These are phyloP conservation scores for Pteropus alecto DNA, from an alignment of 2,113 vertebrate species.

Conservation along the genomic window DNA sequence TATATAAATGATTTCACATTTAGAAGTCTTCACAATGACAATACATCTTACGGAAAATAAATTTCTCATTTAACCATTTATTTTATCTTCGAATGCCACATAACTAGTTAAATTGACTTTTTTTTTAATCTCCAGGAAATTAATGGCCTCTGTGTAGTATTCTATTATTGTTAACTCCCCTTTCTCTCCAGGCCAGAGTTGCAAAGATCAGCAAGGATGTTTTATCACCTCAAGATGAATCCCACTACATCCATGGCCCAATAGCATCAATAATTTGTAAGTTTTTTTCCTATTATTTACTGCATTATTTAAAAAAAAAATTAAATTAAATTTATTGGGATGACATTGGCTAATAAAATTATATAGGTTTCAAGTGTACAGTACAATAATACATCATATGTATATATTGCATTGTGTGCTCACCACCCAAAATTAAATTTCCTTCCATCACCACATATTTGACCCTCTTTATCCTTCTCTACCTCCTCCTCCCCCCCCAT, in stretches of 20 bases:
- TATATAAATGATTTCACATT: background rate
- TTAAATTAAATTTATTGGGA: no score
- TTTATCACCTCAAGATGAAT: constrained; percentile 84
- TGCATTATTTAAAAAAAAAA: background rate
- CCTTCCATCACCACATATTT: no score
- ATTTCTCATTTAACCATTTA: background rate
- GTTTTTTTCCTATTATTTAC: constrained; percentile 58
- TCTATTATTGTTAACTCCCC: background rate
- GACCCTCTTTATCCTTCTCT: no score
- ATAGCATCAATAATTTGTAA: constrained; percentile 88
- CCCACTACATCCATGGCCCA: constrained; percentile 85
- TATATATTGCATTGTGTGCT: no score
- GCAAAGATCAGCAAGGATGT: constrained; percentile 80
- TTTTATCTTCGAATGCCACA: constrained; percentile 2
- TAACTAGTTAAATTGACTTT: background rate
- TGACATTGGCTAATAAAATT: no score
- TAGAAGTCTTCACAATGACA: background rate
- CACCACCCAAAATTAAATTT: no score
- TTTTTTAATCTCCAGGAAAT: background rate
- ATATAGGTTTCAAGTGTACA: no score
- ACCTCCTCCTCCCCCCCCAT: no score
- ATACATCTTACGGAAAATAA: background rate
- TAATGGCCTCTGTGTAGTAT: background rate
- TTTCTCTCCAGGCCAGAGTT: constrained; percentile 76
- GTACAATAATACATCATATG: no score